Evolutionary conservation across 2,113 vertebrate genomes (phyloP).

Genomic region (Oncorhynchus gorbuscha): DNA sequence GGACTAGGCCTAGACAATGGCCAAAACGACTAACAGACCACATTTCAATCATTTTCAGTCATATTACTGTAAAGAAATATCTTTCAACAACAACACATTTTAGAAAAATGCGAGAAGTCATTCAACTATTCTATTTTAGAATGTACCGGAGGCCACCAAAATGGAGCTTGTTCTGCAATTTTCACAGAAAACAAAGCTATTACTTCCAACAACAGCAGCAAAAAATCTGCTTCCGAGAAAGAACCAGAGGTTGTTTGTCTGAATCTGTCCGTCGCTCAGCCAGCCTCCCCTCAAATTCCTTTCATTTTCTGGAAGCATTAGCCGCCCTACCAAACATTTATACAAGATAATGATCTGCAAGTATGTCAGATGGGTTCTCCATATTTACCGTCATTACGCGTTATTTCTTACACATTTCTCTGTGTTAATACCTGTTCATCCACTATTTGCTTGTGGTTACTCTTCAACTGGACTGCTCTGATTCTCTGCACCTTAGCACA

Average conservation of each 20-base stretch:
- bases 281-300: neutral
- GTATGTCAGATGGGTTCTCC: neutral
- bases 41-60: too few species aligned
- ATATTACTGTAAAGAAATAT: too few species aligned
- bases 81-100: too few species aligned
- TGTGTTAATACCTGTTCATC: neutral
- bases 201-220: neutral
- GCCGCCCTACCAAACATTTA: neutral
- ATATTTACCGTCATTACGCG: neutral
- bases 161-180: too few species aligned
- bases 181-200: neutral
- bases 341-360: neutral
- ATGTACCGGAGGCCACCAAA: too few species aligned
- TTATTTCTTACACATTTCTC: slow-evolving; percentile 39
- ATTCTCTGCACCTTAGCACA: too few species aligned
- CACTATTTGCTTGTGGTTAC: too few species aligned
- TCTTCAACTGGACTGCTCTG: too few species aligned
- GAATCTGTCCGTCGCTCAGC: neutral
- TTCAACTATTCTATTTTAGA: too few species aligned
- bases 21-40: too few species aligned
- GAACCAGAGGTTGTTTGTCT: neutral
- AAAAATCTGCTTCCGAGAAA: neutral
- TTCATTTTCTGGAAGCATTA: neutral
- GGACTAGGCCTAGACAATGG: too few species aligned
- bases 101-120: too few species aligned